Base-by-base conservation (phyloP, 2,797 vertebrate genomes). In the Lates japonicus region DNA sequence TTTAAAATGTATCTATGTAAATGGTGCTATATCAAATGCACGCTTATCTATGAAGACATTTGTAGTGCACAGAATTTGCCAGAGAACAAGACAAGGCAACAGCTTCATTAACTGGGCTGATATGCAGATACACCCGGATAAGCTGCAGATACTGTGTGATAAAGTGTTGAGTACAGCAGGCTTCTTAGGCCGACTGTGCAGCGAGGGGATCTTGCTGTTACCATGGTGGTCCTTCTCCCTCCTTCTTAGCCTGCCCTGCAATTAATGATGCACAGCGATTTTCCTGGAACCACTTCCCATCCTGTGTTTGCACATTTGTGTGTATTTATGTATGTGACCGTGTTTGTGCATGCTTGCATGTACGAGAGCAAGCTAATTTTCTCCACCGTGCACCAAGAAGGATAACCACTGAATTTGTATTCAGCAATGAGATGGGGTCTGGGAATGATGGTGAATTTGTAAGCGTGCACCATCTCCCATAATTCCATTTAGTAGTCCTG, bases 401-500 rank as follows among this genome's bases (percentile, higher is more conserved):
- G 85, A 83, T 86, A 89, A 69, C 75, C 39, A 35, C 60, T 64
- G 83, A 82, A 92, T 92, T 90, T 90, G 81, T 85, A 91, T 93
- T 91, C 86, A 55, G 73, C 74, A 87, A 87, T 87, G 71, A 88
- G 75, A 73, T 67, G 41, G 52, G 70, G 66, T 63, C 48, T 19
- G 80, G 75, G 46, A 84, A 82, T 63, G 80, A 91, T 87, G 81
- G 83, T 11, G 83, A 90, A 93, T 91, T 83, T 86, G 90, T 85
- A 86, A 91, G 79, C 88, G 49, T 70, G 70, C 75, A 70, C 80
- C 82, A 76, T 85, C 78, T 88, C 88, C 82, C 80, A 68, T 90
- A 87, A 91, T 89, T 88, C 80, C 76, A 88, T 88, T 90, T 90
- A 88, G 87, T 44, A 60, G 80, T 65, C 78, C 80, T 87, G 89